Evolutionary conservation across 2,797 vertebrate genomes (phyloP).

Genomic region (Neosilurus mollespiculum): DNA sequence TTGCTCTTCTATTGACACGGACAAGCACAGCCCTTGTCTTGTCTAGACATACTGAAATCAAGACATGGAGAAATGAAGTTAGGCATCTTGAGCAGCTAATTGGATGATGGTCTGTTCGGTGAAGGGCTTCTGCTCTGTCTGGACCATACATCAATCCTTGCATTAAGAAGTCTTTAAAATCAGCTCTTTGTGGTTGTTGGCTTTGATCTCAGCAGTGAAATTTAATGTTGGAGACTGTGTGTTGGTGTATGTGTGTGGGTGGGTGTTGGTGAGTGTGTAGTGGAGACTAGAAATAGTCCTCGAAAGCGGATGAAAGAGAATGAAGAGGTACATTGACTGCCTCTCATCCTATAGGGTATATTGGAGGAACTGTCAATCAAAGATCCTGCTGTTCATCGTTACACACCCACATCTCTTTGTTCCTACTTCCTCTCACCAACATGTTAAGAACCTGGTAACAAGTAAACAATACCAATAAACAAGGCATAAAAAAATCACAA

Average conservation of each 20-base stretch:
- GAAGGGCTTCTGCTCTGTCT: conserved; percentile 53
- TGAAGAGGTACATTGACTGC: conserved; percentile 34
- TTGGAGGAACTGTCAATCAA: conserved; percentile 53
- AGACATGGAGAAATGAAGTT: conserved; percentile 58
- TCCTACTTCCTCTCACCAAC: conserved; percentile 47
- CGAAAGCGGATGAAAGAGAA: conserved; percentile 44
- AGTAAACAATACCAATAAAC: conserved; percentile 51
- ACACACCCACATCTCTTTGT: conserved; percentile 57
- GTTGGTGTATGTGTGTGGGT: neutral
- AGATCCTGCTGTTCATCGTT: conserved; percentile 58
- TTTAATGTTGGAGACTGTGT: conserved; percentile 40
- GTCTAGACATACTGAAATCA: conserved; percentile 42
- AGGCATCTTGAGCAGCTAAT: conserved; percentile 50
- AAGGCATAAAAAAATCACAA: conserved; percentile 40
- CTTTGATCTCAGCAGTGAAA: conserved; percentile 71
- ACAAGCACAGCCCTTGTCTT: neutral
- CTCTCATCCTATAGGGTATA: conserved; percentile 42
- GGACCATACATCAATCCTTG: conserved; percentile 63
- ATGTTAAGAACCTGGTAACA: conserved; percentile 42
- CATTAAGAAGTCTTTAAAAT: conserved; percentile 69
- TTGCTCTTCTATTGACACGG: neutral
- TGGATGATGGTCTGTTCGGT: conserved; percentile 44
- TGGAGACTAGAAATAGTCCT: conserved; percentile 33
- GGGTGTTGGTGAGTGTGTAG: neutral
- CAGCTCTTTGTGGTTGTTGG: conserved; percentile 63